Base-by-base conservation (phyloP, 2,888 invertebrate species). In the Plebejus anna region DNA sequence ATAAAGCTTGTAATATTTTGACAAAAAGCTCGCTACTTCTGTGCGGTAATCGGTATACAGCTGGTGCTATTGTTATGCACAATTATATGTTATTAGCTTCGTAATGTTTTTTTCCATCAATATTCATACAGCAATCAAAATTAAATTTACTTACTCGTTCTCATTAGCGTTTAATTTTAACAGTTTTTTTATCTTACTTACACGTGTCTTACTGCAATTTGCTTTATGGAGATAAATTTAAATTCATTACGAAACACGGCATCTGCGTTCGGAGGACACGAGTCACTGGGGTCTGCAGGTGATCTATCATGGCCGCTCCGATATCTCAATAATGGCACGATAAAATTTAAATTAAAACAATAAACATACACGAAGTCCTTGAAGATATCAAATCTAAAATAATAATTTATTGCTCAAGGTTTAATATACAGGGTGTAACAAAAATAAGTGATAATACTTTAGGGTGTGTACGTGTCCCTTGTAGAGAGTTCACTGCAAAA, bases 281-380 rank as follows among this genome's bases (percentile, higher is more conserved):
- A 9, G 42, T 55, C 55, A 11, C 13, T 11, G 32, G 32, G 55
- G 16, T 55, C 55, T 73, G 5, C 73, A 73, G 72, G 42, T 72
- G 72, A 73, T 51, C 73, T 73, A 16, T 51, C 55, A 73, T 5
- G 73, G 73, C 28, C 73, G 55, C 13, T 32, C 55, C 4, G 66
- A 66, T 66, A 66, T 66, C 32, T 66, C 66, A 66, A 36, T 66
- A 36, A 66, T 66, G 32, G 32, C 13, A 11, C 66, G 66, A 66
- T 36, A 66, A 66, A 66, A 66, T 66, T 36, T 36, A 36, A 32
- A 66, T 66, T 66, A 16, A 13, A 66, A 36, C 32, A 66, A 5
- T 32, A 13, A 32, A 32, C 11, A 13, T 61, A 32, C 28, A 36
- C 4, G 66, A 32, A 66, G 32, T 32, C 66, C 11, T 13, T 66